Evolutionary conservation across 2,888 invertebrate genomes (phyloP).

Genomic region (Heteropelma amictum): DNA sequence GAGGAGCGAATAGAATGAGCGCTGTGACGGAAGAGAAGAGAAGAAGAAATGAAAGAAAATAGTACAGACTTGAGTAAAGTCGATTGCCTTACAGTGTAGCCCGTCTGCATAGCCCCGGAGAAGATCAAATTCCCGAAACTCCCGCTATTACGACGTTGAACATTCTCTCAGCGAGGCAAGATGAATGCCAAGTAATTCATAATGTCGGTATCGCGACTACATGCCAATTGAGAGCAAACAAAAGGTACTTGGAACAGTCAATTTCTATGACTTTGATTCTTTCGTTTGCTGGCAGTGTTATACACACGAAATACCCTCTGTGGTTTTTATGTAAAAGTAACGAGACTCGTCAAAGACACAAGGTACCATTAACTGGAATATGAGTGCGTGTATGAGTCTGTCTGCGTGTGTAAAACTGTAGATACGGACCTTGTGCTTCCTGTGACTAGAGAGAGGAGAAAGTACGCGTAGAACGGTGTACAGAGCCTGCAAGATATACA

Average conservation of each 20-base stretch:
- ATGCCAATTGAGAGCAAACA: neutral
- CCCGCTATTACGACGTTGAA: slow-evolving; percentile 32
- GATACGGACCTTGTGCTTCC: slow-evolving; percentile 19
- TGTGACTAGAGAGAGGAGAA: slow-evolving; percentile 15
- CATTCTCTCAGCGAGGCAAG: slow-evolving; percentile 40
- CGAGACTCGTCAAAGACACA: neutral
- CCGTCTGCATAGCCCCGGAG: slow-evolving; percentile 4
- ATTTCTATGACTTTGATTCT: neutral
- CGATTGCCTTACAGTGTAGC: slow-evolving; percentile 55
- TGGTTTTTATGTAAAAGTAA: neutral
- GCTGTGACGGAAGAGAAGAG: slow-evolving; percentile 45
- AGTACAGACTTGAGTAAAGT: slow-evolving; percentile 49
- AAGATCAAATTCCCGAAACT: slow-evolving; percentile 56
- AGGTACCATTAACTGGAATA: too few species aligned
- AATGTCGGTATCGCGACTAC: slow-evolving; percentile 14
- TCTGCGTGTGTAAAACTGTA: neutral
- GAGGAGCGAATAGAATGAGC: slow-evolving; percentile 30
- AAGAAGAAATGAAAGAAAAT: slow-evolving; percentile 57
- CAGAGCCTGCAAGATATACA: slow-evolving; percentile 30
- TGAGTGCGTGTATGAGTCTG: neutral
- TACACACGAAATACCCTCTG: neutral
- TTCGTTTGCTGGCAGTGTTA: neutral
- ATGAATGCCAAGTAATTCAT: slow-evolving; percentile 44
- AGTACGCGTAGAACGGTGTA: slow-evolving; percentile 5
- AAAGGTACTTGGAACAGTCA: neutral